These are phyloP conservation scores for Vicugna pacos DNA, from an alignment of 2,113 vertebrate genomes.

Conservation along the genomic window DNA sequence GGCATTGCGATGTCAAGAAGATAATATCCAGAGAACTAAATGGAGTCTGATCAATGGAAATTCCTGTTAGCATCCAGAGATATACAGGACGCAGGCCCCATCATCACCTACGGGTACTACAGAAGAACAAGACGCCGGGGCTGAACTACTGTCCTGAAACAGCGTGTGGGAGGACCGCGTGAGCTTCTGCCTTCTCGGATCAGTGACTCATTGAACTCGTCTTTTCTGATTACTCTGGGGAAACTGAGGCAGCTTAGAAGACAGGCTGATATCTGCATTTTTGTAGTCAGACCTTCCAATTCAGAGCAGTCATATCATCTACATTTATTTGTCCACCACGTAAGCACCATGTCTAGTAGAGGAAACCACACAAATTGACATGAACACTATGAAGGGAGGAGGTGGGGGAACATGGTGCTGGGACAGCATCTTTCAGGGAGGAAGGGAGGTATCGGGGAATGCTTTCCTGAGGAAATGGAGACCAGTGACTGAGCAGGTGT, in stretches of 20 bases:
- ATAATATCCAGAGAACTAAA: not conserved
- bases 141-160: not conserved
- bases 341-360: not conserved
- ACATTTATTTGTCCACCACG: not conserved
- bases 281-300: not conserved
- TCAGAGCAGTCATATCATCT: not conserved
- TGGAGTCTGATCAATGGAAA: not conserved
- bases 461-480: not conserved
- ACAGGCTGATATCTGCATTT: not conserved
- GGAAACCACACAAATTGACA: not conserved
- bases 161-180: not conserved
- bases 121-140: accelerated
- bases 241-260: slow-evolving; percentile 16
- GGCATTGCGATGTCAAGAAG: not conserved
- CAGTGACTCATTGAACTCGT: not conserved
- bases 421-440: not conserved
- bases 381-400: not conserved
- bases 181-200: not conserved
- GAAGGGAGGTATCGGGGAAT: not conserved
- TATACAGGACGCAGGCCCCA: not conserved
- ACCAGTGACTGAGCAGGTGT: not conserved
- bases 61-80: not conserved
- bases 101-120: not conserved
- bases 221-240: not conserved
- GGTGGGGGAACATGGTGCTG: no score